Conservation (phyloP, 2,888 invertebrate species). For the Lymantria dispar region DNA sequence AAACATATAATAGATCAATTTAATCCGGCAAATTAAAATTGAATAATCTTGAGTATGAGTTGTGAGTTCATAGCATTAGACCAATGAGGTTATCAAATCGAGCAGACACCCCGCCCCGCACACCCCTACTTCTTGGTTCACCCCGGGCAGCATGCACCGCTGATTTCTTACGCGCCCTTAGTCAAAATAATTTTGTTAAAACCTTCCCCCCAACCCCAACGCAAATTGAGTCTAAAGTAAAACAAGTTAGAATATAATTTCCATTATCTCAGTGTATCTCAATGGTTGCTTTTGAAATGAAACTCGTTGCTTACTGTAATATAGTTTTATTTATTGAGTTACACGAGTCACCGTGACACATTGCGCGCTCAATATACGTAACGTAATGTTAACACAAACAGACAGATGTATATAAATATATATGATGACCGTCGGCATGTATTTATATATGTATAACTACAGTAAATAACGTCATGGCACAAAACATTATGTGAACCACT, state of each 20-base stretch:
- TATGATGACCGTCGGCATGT: slow-evolving; percentile 32
- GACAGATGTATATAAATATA: slow-evolving; percentile 75
- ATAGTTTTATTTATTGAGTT: slow-evolving; percentile 71
- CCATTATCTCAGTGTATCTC: not conserved
- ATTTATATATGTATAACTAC: slow-evolving; percentile 46
- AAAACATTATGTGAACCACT: too few species aligned
- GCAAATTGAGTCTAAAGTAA: slow-evolving; percentile 26
- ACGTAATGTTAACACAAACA: slow-evolving; percentile 76
- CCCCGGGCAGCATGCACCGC: slow-evolving; percentile 44
- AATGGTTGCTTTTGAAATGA: slow-evolving; percentile 40
- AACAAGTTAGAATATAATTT: slow-evolving; percentile 7
- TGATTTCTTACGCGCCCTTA: slow-evolving; percentile 48
- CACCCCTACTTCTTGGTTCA: too few species aligned
- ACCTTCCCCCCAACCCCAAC: slow-evolving; percentile 5
- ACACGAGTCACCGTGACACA: slow-evolving; percentile 74
- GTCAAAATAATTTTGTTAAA: slow-evolving; percentile 58
- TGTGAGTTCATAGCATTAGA: too few species aligned
- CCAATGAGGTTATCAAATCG: too few species aligned
- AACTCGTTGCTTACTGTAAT: slow-evolving; percentile 47
- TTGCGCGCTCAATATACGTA: slow-evolving; percentile 72
- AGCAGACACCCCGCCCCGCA: too few species aligned
- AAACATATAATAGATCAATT: too few species aligned
- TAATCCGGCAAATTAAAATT: too few species aligned
- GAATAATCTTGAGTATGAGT: too few species aligned
- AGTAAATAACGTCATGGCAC: slow-evolving; percentile 70